Evolutionary conservation across 2,113 vertebrate species (phyloP), one percentile per base, ranked within the genome.

Genomic region (Symphodus melops): DNA sequence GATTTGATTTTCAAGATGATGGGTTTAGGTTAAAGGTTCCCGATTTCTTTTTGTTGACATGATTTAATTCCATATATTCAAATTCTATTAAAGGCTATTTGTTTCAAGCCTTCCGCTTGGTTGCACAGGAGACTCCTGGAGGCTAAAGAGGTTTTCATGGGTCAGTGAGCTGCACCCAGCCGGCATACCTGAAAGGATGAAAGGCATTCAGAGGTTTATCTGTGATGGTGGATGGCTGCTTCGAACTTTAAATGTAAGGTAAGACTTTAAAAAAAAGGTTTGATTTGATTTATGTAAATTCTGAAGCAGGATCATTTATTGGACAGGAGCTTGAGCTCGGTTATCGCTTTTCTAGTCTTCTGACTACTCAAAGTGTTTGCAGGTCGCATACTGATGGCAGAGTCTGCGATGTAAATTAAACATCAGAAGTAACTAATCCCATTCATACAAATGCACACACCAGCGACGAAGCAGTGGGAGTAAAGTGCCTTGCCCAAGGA

Each of bases 51-150:
- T 16, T 36, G 42, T 74, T 76, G 65, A 58, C 82, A 87, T 87
- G 68, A 85, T 81, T 85, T 42, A 71, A 81, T 85, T 79, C 80
- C 56, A 62, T 17, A 68, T 72, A 87, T 87, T 81, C 68, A 76
- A 80, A 86, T 85, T 74, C 62, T 81, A 75, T 79, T 83, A 69
- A 60, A 61, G 68, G 54, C 67, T 71, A 88, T 90, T 86, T 90
- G 86, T 85, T 85, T 64, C 16, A 2, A 56, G 79, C 63, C 70
- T 90, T 83, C 82, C 71, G 84, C 84, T 85, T 74, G 84, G 80
- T 48, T 86, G 86, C 80, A 66, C 74, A 20, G 0, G 61, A 77
- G 77, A 72, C 49, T 83, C 71, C 79, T 81, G 63, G 79, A 85
- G 79, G 79, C 69, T 72, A 55, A 73, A 79, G 75, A 58, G 56